phyloP scores from a whole-genome alignment of 2,797 vertebrate species.

The Adelosebastes latens region DNA sequence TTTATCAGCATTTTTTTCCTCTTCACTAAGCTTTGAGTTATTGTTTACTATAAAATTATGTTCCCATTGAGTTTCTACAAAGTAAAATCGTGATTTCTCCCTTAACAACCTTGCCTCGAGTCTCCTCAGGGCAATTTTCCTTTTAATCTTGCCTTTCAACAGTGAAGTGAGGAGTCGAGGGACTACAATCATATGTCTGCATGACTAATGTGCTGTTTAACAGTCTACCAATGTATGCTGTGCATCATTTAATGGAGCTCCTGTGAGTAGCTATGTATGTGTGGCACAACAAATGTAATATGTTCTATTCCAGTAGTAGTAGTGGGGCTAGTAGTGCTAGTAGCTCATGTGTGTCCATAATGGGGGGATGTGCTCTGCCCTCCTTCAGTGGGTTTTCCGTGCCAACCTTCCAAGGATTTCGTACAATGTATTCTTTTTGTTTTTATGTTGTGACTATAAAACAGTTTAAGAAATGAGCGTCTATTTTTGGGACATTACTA shows the following conservation, averaged over 20 bases:
- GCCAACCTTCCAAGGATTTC: not conserved
- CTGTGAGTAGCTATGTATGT: not conserved
- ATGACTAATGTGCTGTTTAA: slow-evolving; percentile 55
- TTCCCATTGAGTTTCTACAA: slow-evolving; percentile 18
- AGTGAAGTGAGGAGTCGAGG: not conserved
- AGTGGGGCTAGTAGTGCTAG: not conserved
- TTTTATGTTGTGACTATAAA: not conserved
- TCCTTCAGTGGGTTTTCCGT: not conserved
- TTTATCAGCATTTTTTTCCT: not conserved
- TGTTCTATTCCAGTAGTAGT: not conserved
- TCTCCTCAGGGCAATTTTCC: slow-evolving; percentile 28
- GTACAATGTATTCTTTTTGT: not conserved
- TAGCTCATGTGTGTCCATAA: not conserved
- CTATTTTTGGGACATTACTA: not conserved
- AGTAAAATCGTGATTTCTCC: slow-evolving; percentile 16
- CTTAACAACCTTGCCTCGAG: not conserved
- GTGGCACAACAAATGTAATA: not conserved
- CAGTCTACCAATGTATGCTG: slow-evolving; percentile 19
- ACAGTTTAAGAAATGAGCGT: not conserved
- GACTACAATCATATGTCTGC: slow-evolving; percentile 43
- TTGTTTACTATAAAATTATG: slow-evolving; percentile 18
- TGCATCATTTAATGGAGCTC: slow-evolving; percentile 3
- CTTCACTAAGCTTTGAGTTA: slow-evolving; percentile 1
- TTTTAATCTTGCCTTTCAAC: slow-evolving; percentile 14
- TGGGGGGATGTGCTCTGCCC: not conserved